A percentile compares a stretch with the other conserved stretches of the same genome.
phyloP scores from a whole-genome alignment of 2,113 vertebrate genomes.

The Tringa solitaria region DNA sequence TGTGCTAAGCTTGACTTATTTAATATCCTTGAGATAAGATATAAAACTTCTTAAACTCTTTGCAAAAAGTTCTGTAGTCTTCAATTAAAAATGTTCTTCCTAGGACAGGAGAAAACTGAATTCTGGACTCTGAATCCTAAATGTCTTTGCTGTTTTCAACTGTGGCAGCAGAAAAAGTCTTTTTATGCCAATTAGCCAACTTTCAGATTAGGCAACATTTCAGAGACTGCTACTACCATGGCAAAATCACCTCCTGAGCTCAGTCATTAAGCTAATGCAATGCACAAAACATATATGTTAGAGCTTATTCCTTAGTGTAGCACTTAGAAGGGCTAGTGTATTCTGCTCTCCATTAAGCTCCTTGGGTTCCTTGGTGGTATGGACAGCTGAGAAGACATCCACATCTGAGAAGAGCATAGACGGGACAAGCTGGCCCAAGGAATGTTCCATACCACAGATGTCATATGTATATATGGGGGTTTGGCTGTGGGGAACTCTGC shows the following conservation, averaged over 20 bases:
- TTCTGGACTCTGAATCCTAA: not conserved
- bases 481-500: not conserved
- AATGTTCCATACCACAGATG: not conserved
- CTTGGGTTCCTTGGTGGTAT: not conserved
- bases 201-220: not conserved
- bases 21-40: not conserved
- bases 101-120: not conserved
- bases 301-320: not conserved
- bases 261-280: not conserved
- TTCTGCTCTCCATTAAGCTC: not conserved
- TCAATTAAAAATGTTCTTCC: not conserved
- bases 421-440: not conserved
- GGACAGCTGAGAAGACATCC: not conserved
- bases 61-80: not conserved
- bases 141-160: not conserved
- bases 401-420: not conserved
- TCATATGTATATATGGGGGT: not conserved
- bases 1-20: not conserved
- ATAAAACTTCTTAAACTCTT: not conserved
- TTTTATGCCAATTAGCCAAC: not conserved
- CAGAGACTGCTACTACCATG: not conserved
- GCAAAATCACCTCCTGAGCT: not conserved
- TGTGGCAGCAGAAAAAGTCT: not conserved
- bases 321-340: not conserved
- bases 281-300: not conserved